These are phyloP conservation scores for Lasiurus cinereus DNA, from an alignment of 2,113 vertebrate genomes.

Conservation along the genomic window DNA sequence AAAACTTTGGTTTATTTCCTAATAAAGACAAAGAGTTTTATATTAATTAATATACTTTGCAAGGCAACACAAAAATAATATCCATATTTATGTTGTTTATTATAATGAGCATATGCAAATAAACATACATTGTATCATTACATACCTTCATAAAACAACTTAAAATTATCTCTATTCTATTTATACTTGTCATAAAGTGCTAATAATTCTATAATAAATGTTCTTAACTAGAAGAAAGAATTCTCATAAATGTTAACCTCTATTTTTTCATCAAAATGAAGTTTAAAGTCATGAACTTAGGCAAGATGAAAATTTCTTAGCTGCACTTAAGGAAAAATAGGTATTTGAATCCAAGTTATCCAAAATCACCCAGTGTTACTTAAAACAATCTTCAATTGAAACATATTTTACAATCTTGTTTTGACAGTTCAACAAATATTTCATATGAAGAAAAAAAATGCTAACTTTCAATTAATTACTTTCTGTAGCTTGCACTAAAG, in stretches of 20 bases:
- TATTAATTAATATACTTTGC: background rate
- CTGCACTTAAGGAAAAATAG: background rate
- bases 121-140: background rate
- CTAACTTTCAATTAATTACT: slow-evolving; percentile 68
- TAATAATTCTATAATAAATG: background rate
- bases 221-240: background rate
- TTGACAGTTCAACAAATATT: slow-evolving; percentile 62
- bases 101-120: background rate
- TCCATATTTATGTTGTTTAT: background rate
- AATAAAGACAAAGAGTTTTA: background rate
- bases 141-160: background rate
- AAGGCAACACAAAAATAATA: background rate
- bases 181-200: background rate
- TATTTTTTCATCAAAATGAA: background rate
- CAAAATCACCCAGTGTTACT: background rate
- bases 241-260: background rate
- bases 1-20: slow-evolving; percentile 3
- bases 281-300: slow-evolving; percentile 22
- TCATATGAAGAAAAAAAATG: slow-evolving; percentile 52
- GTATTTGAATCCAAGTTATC: slow-evolving; percentile 27
- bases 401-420: slow-evolving; percentile 24
- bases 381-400: slow-evolving; percentile 13
- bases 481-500: slow-evolving; percentile 65
- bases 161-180: background rate
- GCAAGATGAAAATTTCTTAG: slow-evolving; percentile 31